Percentiles rank a stretch among this genome's conserved stretches.
phyloP scores from a whole-genome alignment of 2,888 invertebrate species.

The Campoplex capitator region DNA sequence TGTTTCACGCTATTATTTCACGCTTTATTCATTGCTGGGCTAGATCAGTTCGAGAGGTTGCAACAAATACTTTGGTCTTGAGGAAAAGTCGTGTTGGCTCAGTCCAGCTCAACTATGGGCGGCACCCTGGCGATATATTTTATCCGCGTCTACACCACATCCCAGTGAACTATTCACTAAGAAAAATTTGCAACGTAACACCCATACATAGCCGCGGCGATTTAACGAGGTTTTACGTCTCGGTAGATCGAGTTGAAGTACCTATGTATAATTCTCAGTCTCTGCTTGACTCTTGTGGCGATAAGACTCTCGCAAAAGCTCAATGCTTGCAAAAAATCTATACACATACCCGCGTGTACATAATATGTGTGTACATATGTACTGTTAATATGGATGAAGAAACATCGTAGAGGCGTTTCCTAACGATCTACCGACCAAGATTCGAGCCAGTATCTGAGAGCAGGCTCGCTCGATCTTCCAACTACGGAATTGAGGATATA shows the following conservation, averaged over 20 bases:
- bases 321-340: slow-evolving; percentile 42
- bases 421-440: slow-evolving; percentile 51
- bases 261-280: slow-evolving; percentile 19
- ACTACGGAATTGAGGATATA: slow-evolving; percentile 27
- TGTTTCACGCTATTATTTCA: slow-evolving; percentile 54
- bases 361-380: slow-evolving; percentile 9
- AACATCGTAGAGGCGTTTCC: slow-evolving; percentile 56
- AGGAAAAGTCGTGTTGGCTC: slow-evolving; percentile 66
- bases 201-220: slow-evolving; percentile 30
- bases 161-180: slow-evolving; percentile 24
- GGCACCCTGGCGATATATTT: slow-evolving; percentile 68
- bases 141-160: slow-evolving; percentile 56
- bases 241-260: slow-evolving; percentile 25
- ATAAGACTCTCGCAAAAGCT: slow-evolving; percentile 45
- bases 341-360: slow-evolving; percentile 12
- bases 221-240: slow-evolving; percentile 49
- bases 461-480: slow-evolving; percentile 45
- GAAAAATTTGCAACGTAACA: slow-evolving; percentile 41
- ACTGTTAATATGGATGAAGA: slow-evolving; percentile 23
- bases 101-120: slow-evolving; percentile 71
- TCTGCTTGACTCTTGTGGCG: slow-evolving; percentile 25
- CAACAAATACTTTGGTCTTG: slow-evolving; percentile 40
- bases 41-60: slow-evolving; percentile 47
- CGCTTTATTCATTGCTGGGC: slow-evolving; percentile 56
- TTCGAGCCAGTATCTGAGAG: slow-evolving; percentile 43